These are phyloP conservation scores for Anaspis maculata DNA, from an alignment of 2,888 invertebrate species.

Conservation along the genomic window DNA sequence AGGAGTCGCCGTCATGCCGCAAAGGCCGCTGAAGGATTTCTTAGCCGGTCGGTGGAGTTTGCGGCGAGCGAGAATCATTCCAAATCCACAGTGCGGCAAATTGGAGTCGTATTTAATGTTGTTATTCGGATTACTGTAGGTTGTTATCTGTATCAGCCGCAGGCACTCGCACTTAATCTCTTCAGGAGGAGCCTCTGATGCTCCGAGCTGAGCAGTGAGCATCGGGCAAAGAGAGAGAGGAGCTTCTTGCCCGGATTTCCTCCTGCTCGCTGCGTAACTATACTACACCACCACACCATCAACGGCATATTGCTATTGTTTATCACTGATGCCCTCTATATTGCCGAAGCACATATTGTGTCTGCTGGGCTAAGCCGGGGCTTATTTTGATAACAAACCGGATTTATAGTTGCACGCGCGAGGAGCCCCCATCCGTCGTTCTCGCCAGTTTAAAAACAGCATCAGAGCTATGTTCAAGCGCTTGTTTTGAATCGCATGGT, in stretches of 20 bases:
- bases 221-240: no score
- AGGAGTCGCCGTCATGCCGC: conserved; percentile 8
- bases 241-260: conserved; percentile 14
- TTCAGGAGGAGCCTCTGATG: conserved; percentile 26
- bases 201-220: no score
- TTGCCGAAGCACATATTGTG: conserved; percentile 13
- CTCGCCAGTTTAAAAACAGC: no score
- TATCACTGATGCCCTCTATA: conserved; percentile 14
- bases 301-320: conserved; percentile 19
- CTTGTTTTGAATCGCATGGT: no score
- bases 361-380: conserved; percentile 5
- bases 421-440: no score
- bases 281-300: no score
- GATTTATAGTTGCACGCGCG: no score
- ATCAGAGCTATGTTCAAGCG: no score
- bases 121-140: conserved; percentile 44
- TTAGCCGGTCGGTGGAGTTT: conserved; percentile 28
- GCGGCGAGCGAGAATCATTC: conserved; percentile 38
- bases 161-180: conserved; percentile 40
- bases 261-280: no score
- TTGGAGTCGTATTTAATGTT: conserved; percentile 48
- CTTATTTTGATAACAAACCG: conserved; percentile 12
- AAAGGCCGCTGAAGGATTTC: conserved; percentile 23
- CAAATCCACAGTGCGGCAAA: conserved; percentile 47
- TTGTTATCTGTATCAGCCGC: conserved; percentile 41